Percentiles rank a stretch among this genome's conserved stretches.
phyloP scores from a whole-genome alignment of 2,113 vertebrate species.

The Megaceryle maxima region DNA sequence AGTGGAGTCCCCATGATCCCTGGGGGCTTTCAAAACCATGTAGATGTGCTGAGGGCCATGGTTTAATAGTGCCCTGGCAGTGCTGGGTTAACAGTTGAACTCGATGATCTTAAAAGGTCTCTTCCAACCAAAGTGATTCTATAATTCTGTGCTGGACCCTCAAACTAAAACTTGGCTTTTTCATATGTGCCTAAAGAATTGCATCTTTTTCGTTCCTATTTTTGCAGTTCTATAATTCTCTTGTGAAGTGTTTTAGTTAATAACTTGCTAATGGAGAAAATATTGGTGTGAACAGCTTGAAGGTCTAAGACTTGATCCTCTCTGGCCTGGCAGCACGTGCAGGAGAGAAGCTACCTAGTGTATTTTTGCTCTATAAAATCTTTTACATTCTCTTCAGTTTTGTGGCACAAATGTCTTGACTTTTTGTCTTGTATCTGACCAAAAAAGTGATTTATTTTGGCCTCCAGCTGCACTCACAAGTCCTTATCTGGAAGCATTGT shows the following conservation, averaged over 20 bases:
- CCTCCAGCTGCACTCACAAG: not conserved
- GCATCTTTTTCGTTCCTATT: not conserved
- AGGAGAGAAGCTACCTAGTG: not conserved
- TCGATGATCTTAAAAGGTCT: too few species aligned
- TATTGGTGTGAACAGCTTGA: not conserved
- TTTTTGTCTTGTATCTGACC: not conserved
- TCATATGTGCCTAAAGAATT: not conserved
- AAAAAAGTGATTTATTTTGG: not conserved
- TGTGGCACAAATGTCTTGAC: not conserved
- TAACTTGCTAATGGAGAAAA: not conserved
- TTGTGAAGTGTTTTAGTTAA: not conserved
- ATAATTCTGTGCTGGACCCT: not conserved
- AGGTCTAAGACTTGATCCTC: not conserved
- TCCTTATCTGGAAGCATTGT: not conserved
- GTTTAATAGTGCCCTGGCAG: too few species aligned
- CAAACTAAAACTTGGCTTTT: not conserved
- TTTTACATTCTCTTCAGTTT: not conserved
- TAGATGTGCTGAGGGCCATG: too few species aligned
- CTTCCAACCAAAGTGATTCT: too few species aligned
- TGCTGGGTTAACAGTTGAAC: too few species aligned
- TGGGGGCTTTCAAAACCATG: too few species aligned
- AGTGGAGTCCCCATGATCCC: too few species aligned
- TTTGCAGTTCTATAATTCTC: not conserved
- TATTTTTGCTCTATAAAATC: not conserved
- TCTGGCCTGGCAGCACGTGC: not conserved